A percentile compares a stretch with the other conserved stretches of the same genome.
phyloP scores from a whole-genome alignment of 1,140 invertebrate species.

The Halotydeus destructor region DNA sequence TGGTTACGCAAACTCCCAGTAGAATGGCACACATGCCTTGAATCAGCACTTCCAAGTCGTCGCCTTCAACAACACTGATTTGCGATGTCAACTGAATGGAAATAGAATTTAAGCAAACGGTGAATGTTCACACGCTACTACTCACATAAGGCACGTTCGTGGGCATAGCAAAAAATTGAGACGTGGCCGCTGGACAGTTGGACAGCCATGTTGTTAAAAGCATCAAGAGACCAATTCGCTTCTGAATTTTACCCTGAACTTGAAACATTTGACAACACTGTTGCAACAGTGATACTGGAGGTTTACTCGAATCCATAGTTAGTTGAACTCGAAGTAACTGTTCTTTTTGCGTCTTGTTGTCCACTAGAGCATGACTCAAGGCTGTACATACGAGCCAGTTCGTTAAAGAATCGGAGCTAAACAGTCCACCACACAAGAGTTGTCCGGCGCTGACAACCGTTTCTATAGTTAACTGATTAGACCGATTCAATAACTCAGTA shows the following conservation, averaged over 20 bases:
- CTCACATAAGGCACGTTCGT: conserved; percentile 63
- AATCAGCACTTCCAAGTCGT: conserved; percentile 66
- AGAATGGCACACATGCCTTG: conserved; percentile 83
- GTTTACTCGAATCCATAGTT: conserved; percentile 57
- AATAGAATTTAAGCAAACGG: conserved; percentile 7
- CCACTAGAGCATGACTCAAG: conserved; percentile 68
- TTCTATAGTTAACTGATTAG: conserved; percentile 17
- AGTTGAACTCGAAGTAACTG: conserved; percentile 75
- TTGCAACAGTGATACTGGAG: conserved; percentile 65
- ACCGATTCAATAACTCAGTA: conserved; percentile 2
- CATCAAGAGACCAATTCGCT: conserved; percentile 76
- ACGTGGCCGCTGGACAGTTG: conserved; percentile 59
- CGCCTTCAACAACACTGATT: conserved; percentile 45
- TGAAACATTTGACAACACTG: conserved; percentile 64
- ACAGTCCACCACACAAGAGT: conserved; percentile 78
- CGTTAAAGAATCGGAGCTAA: conserved; percentile 71
- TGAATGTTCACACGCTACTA: conserved; percentile 24
- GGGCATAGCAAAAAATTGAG: conserved; percentile 57
- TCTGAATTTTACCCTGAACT: conserved; percentile 60
- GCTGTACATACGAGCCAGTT: conserved; percentile 91
- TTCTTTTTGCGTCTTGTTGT: conserved; percentile 72
- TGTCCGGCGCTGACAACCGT: conserved; percentile 43
- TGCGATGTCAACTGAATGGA: conserved; percentile 23
- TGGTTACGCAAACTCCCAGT: conserved; percentile 73
- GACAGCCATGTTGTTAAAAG: conserved; percentile 70